Base-by-base conservation (phyloP, 2,888 invertebrate species). In the Zhuqinia jingwanae region DNA sequence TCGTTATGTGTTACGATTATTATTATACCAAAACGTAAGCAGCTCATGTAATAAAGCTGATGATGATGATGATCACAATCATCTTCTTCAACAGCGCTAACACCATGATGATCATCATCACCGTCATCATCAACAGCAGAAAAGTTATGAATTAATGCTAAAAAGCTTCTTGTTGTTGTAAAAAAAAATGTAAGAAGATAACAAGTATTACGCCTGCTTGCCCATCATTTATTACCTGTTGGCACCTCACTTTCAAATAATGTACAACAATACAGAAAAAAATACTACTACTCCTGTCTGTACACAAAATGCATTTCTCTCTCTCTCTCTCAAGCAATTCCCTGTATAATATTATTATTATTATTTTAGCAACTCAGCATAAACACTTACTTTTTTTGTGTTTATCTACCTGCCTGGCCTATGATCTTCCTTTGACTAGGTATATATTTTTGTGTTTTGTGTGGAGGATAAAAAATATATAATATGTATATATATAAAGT, bases 191-290 rank as follows among this genome's bases (percentile, higher is more conserved):
- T 15, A 50, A 25, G 25, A 50, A 11, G 36, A 36, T 36, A 36
- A 36, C 47, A 75, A 47, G 73, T 60, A 53, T 73, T 27, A 75
- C 81, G 47, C 81, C 70, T 84, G 84, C 77, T 68, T 56, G 56
- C 79, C 70, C 77, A 79, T 78, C 78, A 85, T 79, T 85, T 80
- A 80, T 81, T 86, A 86, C 53, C 76, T 80, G 81, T 86, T 86
- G 81, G 80, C 86, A 81, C 86, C 86, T 81, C 81, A 80, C 76
- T 86, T 86, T 8, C 73, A 86, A 79, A 73, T 79, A 76, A 80
- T 42, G 25, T 80, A 75, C 75, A 80, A 53, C 73, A 73, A 75
- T 80, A 27, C 50, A 50, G 15, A 50, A 73, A 20, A 68, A 20
- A 45, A 17, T 6, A 36, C 36, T 8, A 6, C 36, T 36, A 8